phyloP scores from a whole-genome alignment of 2,797 vertebrate genomes.

The Sebastes iracundus region DNA sequence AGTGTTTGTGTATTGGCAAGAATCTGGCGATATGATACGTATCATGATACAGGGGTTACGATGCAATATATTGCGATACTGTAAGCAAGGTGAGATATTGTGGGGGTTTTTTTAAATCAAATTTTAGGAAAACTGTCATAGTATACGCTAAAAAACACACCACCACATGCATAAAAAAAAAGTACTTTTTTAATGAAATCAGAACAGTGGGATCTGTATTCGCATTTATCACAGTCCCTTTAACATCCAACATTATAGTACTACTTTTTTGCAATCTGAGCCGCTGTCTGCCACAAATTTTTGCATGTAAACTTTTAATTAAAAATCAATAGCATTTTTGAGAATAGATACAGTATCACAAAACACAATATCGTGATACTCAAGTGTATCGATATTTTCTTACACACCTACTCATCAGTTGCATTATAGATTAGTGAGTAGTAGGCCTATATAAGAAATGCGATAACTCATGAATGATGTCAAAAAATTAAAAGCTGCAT shows the following conservation, averaged over 20 bases:
- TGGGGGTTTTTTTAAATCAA: fast-evolving
- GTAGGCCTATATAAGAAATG: background rate
- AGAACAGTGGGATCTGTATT: background rate
- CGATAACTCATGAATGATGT: background rate
- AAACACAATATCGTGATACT: background rate
- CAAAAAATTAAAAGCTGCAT: background rate
- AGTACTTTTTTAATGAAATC: background rate
- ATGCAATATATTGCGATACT: background rate
- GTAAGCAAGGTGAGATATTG: background rate
- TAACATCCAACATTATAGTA: background rate
- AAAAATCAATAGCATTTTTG: background rate
- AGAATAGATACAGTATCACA: background rate
- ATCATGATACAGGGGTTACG: too few relatives aligned
- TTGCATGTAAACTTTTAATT: background rate
- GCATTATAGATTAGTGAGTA: background rate
- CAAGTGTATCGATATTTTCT: background rate
- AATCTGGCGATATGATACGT: background rate
- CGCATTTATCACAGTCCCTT: background rate
- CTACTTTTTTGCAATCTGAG: background rate
- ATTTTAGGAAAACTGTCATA: background rate
- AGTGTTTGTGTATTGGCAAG: background rate
- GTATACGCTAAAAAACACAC: background rate
- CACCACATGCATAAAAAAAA: background rate
- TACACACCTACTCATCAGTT: background rate
- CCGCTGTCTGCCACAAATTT: background rate